Base-by-base conservation (phyloP, 2,888 invertebrate species). In the Trachelus troglodyta region DNA sequence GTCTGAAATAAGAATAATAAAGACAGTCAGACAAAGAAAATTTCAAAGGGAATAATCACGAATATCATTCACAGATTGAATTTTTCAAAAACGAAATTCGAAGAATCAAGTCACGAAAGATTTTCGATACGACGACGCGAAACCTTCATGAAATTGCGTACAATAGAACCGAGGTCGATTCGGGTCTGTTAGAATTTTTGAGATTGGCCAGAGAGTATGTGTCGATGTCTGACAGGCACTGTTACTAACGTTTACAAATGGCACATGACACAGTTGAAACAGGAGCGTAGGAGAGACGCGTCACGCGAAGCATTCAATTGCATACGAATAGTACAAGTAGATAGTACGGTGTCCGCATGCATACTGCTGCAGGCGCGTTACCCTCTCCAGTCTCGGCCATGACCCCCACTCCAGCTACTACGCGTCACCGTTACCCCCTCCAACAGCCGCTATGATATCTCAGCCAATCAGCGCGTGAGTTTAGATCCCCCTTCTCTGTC, bases 321-420 rank as follows among this genome's bases (percentile, higher is more conserved):
- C 71, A 71, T 71, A 31, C 71, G 31, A 15, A 35, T 30, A 35
- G 34, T 35, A 23, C 74, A 23, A 34, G 74, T 74, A 11, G 35
- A 23, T 84, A 81, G 82, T 83, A 84, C 87, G 86, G 82, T 85
- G 86, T 87, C 87, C 85, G 86, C 88, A 85, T 88, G 87, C 84
- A 87, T 86, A 88, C 88, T 88, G 88, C 86, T 84, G 83, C 83
- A 82, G 85, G 82, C 85, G 84, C 82, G 82, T 85, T 85, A 84
- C 84, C 85, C 85, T 83, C 83, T 77, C 77, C 80, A 80, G 77
- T 76, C 73, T 56, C 75, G 79, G 74, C 76, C 78, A 15, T 15
- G 56, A 56, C 83, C 78, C 74, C 79, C 78, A 34, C 77, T 74
- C 77, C 69, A 76, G 77, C 69, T 75, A 74, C 73, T 71, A 71